Conservation (phyloP, 2,797 vertebrate genomes). For the Ateles fusciceps region DNA sequence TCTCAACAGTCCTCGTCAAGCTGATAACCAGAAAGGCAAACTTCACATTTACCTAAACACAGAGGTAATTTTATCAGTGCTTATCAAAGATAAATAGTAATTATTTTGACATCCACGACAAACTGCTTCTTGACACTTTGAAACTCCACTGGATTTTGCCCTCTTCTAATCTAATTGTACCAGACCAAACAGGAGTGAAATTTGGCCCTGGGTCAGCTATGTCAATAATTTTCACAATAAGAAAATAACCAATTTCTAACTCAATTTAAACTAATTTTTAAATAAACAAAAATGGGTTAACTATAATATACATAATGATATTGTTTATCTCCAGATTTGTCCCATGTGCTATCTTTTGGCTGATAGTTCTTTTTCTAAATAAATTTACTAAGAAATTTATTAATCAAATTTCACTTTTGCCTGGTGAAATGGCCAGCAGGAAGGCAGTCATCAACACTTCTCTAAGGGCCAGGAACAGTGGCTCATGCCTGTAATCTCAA, state of each 20-base stretch:
- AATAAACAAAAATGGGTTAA: background rate
- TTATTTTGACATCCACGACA: constrained; percentile 36
- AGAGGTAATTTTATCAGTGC: background rate
- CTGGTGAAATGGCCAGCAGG: background rate
- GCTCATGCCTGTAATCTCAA: background rate
- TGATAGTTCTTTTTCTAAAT: background rate
- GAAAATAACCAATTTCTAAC: constrained; percentile 19
- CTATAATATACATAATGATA: background rate
- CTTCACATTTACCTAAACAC: background rate
- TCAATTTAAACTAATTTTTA: constrained; percentile 26
- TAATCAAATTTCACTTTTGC: background rate
- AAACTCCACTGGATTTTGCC: background rate
- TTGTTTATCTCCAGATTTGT: constrained; percentile 10
- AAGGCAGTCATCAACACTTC: background rate
- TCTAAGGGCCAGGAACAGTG: background rate
- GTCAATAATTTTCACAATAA: background rate
- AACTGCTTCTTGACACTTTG: background rate
- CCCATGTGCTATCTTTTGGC: background rate
- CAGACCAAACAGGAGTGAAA: background rate
- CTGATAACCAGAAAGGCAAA: background rate
- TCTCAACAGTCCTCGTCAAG: background rate
- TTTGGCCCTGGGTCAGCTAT: background rate
- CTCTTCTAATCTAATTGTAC: background rate
- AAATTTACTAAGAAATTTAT: constrained; percentile 20
- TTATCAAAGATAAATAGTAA: constrained; percentile 29